Base-by-base conservation (phyloP, 2,888 invertebrate species). In the Tetragonisca angustula region DNA sequence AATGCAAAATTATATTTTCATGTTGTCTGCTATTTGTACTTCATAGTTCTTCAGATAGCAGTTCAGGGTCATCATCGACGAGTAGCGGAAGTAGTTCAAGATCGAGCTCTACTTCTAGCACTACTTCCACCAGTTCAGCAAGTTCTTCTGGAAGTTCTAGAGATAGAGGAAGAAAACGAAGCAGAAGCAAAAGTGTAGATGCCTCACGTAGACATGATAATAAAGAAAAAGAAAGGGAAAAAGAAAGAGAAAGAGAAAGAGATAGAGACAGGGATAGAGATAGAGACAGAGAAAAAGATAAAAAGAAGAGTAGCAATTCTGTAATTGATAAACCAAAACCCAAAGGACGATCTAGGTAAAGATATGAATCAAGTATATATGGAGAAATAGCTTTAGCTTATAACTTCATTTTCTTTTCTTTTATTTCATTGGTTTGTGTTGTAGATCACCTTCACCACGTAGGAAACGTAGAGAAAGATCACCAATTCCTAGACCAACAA, bases 401-500 rank as follows among this genome's bases (percentile, higher is more conserved):
- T 32, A 73, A 68, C 49, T 52, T 72, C 5, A 36, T 15, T 21
- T 9, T 43, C 43, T 11, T 43, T 43, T 9, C n/a, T 1, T 71
- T 79, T 11, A 65, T 64, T 56, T 49, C 2, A 19, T 65, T 43
- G 69, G 36, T 73, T 59, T 32, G 43, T 5, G 69, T 83, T 90
- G 61, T 72, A 96, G 96, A 87, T 96, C 96, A 21, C 96, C 96
- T 50, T 96, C 96, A 76, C 96, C 97, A 15, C 96, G 97, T 85
- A 95, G 96, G 74, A 96, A 96, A 90, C 95, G 96, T 0, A 96
- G 98, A 17, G 97, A 98, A 91, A 97, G 98, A 59, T 98, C 98
- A 0, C 98, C 98, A 0, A 97, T 98, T 0, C 99, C 99, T 0
- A 96, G 98, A 62, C 98, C 99, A 0, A 97, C 97, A 0, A 97